Conservation (phyloP, 2,888 invertebrate species). For the Pinctada fucata region DNA sequence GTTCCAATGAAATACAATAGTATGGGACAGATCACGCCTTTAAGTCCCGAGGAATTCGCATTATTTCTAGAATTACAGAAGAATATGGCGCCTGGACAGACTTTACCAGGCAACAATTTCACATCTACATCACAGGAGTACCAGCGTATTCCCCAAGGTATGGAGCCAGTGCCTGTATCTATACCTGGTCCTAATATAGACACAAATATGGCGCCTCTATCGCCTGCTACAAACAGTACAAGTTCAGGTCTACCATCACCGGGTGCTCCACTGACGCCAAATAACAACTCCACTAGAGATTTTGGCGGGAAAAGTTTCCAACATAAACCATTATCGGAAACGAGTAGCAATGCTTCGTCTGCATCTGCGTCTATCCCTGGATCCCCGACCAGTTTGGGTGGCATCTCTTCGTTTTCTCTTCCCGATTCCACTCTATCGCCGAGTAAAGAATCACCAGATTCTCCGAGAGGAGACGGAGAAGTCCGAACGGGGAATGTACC, state of each 20-base stretch:
- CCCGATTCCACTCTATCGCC: constrained; percentile 44
- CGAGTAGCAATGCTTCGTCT: constrained; percentile 46
- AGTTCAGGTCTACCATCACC: constrained; percentile 31
- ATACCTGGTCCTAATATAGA: constrained; percentile 1
- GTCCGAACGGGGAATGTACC: constrained; percentile 21
- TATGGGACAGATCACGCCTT: not conserved
- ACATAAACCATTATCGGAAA: constrained; percentile 39
- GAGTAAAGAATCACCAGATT: constrained; percentile 40
- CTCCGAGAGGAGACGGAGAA: constrained; percentile 33
- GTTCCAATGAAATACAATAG: not conserved
- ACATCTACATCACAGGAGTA: not conserved
- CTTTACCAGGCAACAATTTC: constrained; percentile 1
- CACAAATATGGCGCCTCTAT: not conserved
- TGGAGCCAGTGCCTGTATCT: constrained; percentile 9
- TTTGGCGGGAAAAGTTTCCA: constrained; percentile 12
- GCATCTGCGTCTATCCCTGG: constrained; percentile 54
- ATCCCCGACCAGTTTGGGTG: constrained; percentile 47
- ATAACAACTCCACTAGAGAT: constrained; percentile 6
- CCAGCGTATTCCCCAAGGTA: constrained; percentile 7
- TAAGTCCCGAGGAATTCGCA: constrained; percentile 26
- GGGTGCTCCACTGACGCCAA: constrained; percentile 31
- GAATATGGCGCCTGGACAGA: constrained; percentile 27
- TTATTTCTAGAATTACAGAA: constrained; percentile 28
- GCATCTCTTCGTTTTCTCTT: constrained; percentile 36
- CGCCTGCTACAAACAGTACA: constrained; percentile 18